Evolutionary conservation across 2,113 vertebrate genomes (phyloP), one percentile per base, ranked within the genome.

Genomic region (Potamarius usumacintae): DNA sequence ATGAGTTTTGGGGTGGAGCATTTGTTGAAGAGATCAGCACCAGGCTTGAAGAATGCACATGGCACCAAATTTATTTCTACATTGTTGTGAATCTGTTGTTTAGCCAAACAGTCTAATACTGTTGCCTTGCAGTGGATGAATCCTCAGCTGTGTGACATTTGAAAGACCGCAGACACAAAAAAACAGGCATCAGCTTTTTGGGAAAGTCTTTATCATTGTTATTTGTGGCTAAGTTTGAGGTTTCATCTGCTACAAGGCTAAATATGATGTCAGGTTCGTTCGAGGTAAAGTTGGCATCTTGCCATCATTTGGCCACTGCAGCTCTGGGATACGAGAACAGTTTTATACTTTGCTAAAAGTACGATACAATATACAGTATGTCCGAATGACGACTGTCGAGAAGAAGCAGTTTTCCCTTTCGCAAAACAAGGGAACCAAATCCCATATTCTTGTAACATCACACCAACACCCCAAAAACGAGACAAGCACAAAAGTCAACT

Each of bases 201-300:
- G 74, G 9, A 58, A 82, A 90, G 82, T 92, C 89, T 93, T 92
- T 93, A 91, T 86, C 92, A 86, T 89, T 89, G 85, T 84, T 90
- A 76, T 89, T 81, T 82, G 65, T 77, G 85, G 57, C 25, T 17
- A 25, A 50, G 52, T 69, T 78, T 50, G 57, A 62, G 57, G 42
- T 85, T 87, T 77, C 83, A 14, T 81, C 82, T 79, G 87, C 89
- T 90, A 92, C 82, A 89, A 90, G 77, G 20, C 5, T 20, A 81
- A 30, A 22, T 53, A 53, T 53, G 50, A 78, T n/a, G 15, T 81
- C 57, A 58, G 91, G 93, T 93, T 95, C 92, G 94, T 81, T 76
- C 89, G 91, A 95, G 93, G 93, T 95, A 92, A 94, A 90, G 89
- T 90, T 94, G 92, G 93, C 89, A 85, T 74, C 30, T 30, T 62